These are phyloP conservation scores for Sebastes reedi DNA, from an alignment of 2,797 vertebrate species.

Conservation along the genomic window DNA sequence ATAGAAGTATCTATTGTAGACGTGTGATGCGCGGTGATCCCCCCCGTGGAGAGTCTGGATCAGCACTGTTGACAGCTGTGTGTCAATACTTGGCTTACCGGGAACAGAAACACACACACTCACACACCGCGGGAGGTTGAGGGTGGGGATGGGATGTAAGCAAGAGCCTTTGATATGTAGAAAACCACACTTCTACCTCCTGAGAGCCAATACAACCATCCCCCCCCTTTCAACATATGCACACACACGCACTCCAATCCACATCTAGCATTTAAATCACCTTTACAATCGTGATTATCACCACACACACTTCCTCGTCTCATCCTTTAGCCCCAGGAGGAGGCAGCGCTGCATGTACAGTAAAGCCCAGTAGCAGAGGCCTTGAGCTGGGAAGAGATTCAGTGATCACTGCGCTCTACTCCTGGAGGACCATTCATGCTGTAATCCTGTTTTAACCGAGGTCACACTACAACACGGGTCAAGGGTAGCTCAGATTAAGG, in stretches of 20 bases:
- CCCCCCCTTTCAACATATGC: neutral
- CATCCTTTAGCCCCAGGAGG: constrained; percentile 4
- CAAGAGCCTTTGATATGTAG: constrained; percentile 76
- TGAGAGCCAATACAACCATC: constrained; percentile 30
- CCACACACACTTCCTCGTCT: constrained; percentile 10
- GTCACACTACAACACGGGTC: constrained; percentile 4
- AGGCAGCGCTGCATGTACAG: neutral
- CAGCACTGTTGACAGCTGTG: constrained; percentile 56
- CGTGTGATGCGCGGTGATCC: constrained; percentile 22
- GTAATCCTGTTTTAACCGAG: constrained; percentile 22
- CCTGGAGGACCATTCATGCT: constrained; percentile 3
- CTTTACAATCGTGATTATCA: neutral
- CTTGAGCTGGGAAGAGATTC: neutral
- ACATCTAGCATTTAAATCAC: constrained; percentile 17
- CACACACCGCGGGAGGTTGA: constrained; percentile 57
- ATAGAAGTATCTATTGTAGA: neutral
- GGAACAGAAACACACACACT: constrained; percentile 42
- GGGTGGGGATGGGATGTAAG: constrained; percentile 45
- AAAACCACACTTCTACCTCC: constrained; percentile 56
- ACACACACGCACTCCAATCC: constrained; percentile 10
- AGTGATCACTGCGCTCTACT: constrained; percentile 2
- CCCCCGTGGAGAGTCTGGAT: constrained; percentile 34
- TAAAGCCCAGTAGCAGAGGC: constrained; percentile 7
- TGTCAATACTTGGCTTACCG: constrained; percentile 58
- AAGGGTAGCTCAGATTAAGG: constrained; percentile 16